A percentile compares a stretch with the other conserved stretches of the same genome.
These are phyloP conservation scores for Suricata suricatta DNA, from an alignment of 2,113 vertebrate species.

Conservation along the genomic window DNA sequence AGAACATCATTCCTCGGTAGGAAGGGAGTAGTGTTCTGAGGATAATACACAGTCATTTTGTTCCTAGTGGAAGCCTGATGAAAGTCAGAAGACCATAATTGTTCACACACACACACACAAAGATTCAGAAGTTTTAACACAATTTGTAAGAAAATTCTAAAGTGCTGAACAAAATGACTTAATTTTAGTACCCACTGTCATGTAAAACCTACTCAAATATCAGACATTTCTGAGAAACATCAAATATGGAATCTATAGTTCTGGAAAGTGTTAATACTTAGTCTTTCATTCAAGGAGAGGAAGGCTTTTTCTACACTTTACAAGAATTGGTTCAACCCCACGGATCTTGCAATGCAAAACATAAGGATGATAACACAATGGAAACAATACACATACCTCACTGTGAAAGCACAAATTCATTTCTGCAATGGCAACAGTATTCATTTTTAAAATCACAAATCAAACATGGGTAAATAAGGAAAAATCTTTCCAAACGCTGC, in stretches of 20 bases:
- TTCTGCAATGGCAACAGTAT: conserved; percentile 76
- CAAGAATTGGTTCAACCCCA: conserved; percentile 72
- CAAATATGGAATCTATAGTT: conserved; percentile 55
- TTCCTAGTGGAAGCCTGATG: conserved; percentile 30
- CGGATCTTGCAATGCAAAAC: conserved; percentile 75
- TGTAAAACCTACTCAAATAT: conserved; percentile 63
- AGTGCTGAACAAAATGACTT: conserved; percentile 86
- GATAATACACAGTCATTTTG: background rate
- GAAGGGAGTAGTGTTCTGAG: conserved; percentile 85
- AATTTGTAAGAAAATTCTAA: conserved; percentile 83
- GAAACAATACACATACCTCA: conserved; percentile 79
- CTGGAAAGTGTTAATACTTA: conserved; percentile 67
- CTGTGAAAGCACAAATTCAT: conserved; percentile 75
- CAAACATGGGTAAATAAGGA: conserved; percentile 81
- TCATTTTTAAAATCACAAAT: conserved; percentile 82
- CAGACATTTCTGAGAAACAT: conserved; percentile 71
- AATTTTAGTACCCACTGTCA: conserved; percentile 84
- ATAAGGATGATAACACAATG: conserved; percentile 65
- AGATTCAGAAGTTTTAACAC: conserved; percentile 82
- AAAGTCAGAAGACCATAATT: conserved; percentile 78
- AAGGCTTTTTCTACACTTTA: conserved; percentile 58
- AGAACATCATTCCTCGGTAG: conserved; percentile 78
- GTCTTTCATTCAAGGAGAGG: conserved; percentile 70
- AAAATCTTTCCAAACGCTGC: conserved; percentile 78
- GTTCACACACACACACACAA: background rate